Evolutionary conservation across 2,113 vertebrate genomes (phyloP).

Genomic region (Artemisiospiza belli): DNA sequence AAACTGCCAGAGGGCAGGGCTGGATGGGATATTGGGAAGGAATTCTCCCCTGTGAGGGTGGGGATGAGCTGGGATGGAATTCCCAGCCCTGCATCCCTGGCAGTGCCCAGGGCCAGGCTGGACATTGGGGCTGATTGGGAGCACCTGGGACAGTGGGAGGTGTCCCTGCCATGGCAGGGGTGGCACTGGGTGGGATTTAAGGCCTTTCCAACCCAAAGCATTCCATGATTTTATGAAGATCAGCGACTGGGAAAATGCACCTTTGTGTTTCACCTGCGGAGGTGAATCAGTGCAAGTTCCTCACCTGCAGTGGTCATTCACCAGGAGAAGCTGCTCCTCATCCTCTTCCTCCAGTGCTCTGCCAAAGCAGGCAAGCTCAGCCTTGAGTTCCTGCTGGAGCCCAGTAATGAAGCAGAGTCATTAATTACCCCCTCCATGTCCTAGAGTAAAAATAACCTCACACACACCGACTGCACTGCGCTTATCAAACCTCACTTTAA

Average conservation of each 20-base stretch:
- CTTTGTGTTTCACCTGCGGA: background rate
- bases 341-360: background rate
- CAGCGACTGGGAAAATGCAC: background rate
- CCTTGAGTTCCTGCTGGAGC: background rate
- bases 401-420: background rate
- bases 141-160: background rate
- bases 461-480: rapidly evolving
- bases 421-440: background rate
- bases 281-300: background rate
- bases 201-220: rapidly evolving
- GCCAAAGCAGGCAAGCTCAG: background rate
- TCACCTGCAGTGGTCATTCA: background rate
- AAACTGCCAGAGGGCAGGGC: rapidly evolving
- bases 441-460: background rate
- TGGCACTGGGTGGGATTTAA: background rate
- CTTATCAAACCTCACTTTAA: background rate
- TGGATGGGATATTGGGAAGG: too few relatives aligned
- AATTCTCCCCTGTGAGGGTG: rapidly evolving
- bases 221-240: background rate
- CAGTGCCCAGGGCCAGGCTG: background rate
- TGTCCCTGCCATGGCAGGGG: background rate
- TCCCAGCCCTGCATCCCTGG: background rate
- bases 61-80: background rate
- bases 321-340: background rate
- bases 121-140: background rate